phyloP scores from a whole-genome alignment of 2,797 vertebrate species.

The Mormyrops attenuatus region DNA sequence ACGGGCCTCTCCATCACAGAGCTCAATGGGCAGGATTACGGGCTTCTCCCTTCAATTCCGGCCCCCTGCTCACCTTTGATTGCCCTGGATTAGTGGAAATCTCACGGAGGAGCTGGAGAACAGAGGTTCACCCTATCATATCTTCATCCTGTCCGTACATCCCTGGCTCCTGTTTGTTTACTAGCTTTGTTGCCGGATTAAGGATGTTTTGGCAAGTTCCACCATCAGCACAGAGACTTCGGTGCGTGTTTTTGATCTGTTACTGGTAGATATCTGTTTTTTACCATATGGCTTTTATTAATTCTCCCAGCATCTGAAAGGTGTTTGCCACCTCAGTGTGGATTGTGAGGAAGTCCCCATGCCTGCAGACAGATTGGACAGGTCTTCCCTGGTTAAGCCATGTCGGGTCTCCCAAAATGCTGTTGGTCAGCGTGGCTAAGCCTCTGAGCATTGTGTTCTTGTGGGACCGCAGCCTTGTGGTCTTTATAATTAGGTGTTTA shows the following conservation, averaged over 20 bases:
- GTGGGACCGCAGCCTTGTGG: neutral
- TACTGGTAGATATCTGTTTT: neutral
- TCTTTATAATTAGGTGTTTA: neutral
- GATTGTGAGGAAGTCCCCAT: neutral
- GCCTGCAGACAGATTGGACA: neutral
- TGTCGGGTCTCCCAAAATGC: neutral
- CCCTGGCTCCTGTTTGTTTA: slow-evolving; percentile 8
- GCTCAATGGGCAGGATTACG: slow-evolving; percentile 19
- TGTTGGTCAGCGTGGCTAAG: neutral
- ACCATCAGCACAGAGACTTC: neutral
- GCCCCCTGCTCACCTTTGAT: slow-evolving; percentile 14
- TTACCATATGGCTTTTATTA: neutral
- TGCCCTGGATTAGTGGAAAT: slow-evolving; percentile 19
- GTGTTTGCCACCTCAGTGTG: neutral
- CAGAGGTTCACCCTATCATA: neutral
- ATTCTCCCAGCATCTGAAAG: neutral
- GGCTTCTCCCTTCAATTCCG: slow-evolving; percentile 9
- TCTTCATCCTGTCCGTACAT: neutral
- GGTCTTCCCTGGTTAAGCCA: neutral
- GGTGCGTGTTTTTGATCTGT: neutral
- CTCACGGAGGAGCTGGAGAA: slow-evolving; percentile 3
- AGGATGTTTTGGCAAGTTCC: neutral
- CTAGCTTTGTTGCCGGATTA: neutral
- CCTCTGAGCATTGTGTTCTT: neutral
- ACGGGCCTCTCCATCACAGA: neutral